Conservation (phyloP, 1,140 invertebrate genomes). For the Papilio glaucus region DNA sequence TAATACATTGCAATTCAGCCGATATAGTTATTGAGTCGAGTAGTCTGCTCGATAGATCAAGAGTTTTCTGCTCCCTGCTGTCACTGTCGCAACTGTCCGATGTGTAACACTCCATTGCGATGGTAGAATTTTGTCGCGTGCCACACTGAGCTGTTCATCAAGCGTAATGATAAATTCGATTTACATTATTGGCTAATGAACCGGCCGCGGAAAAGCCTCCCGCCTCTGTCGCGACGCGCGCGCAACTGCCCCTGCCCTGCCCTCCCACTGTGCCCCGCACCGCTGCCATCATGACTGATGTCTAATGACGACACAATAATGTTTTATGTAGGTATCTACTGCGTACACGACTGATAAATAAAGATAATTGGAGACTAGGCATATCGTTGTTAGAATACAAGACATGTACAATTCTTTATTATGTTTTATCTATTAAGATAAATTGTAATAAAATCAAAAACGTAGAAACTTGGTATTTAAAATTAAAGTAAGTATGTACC, state of each 20-base stretch:
- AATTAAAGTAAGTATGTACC: neutral
- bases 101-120: conserved; percentile 88
- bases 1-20: conserved; percentile 83
- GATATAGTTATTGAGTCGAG: conserved; percentile 85
- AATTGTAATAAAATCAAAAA: neutral
- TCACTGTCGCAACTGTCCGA: conserved; percentile 92
- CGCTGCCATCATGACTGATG: conserved; percentile 10
- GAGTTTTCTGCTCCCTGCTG: conserved; percentile 85
- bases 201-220: conserved; percentile 41
- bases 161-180: conserved; percentile 23
- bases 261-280: conserved; percentile 26
- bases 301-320: conserved; percentile 34
- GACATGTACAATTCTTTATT: neutral
- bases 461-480: neutral
- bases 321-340: conserved; percentile 11
- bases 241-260: conserved; percentile 62
- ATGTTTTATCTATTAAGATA: neutral
- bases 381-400: conserved; percentile 13
- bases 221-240: conserved; percentile 51
- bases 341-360: conserved; percentile 34
- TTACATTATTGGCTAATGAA: conserved; percentile 45
- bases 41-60: conserved; percentile 88
- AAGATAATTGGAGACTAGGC: conserved; percentile 26
- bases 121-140: neutral
- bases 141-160: conserved; percentile 26